Conservation (phyloP, 1,140 invertebrate genomes). For the Brachionus sp. region DNA sequence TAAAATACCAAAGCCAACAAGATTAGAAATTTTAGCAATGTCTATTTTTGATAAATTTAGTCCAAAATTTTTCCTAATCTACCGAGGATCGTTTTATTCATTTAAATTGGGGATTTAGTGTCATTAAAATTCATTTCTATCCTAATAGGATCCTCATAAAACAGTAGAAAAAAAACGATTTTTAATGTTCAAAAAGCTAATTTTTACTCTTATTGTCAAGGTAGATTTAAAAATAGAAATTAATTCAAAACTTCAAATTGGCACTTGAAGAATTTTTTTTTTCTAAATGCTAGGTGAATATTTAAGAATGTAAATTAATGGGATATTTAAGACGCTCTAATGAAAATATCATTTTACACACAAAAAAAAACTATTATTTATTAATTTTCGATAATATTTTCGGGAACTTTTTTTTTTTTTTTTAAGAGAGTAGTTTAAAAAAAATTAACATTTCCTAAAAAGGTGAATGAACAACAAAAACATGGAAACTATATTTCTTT, state of each 20-base stretch:
- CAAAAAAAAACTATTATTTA: neutral
- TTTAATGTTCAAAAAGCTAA: neutral
- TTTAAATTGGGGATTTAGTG: neutral
- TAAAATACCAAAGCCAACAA: neutral
- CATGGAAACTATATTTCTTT: neutral
- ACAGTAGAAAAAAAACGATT: neutral
- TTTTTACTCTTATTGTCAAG: neutral
- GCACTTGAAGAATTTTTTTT: neutral
- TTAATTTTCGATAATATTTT: neutral
- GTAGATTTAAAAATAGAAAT: neutral
- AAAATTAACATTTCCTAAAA: neutral
- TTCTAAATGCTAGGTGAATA: neutral
- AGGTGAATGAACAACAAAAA: neutral
- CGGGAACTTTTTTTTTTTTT: neutral
- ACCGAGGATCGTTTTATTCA: neutral
- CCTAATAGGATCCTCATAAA: neutral
- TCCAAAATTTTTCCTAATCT: neutral
- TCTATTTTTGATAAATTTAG: neutral
- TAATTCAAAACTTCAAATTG: neutral
- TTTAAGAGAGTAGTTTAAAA: neutral
- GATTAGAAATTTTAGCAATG: neutral
- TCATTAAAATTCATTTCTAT: neutral
- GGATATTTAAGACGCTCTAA: neutral
- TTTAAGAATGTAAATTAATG: neutral
- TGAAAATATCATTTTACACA: neutral